A percentile compares a stretch with the other conserved stretches of the same genome.
Evolutionary conservation across 53 echinoderm and acorn worm genomes (phyloP).

Genomic region (Echinarachnius parma): DNA sequence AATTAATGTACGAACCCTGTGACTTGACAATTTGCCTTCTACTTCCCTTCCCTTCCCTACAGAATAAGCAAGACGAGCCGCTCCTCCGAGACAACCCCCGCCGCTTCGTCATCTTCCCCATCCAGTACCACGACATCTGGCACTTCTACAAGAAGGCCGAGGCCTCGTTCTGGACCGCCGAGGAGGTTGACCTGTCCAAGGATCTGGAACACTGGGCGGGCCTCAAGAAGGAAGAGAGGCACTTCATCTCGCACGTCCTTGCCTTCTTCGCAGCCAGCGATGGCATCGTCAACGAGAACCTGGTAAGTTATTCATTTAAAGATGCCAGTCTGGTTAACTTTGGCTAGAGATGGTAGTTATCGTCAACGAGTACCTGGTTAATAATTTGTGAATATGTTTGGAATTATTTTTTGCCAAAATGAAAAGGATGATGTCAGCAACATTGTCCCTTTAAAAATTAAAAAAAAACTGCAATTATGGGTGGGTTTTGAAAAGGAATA

Average conservation of each 20-base stretch:
- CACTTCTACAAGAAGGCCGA: constrained; percentile 97
- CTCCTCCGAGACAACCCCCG: constrained; percentile 80
- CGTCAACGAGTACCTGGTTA: too few species aligned
- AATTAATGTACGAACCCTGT: too few species aligned
- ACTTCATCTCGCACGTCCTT: constrained; percentile 92
- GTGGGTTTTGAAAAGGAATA: not conserved
- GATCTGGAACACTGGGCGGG: constrained; percentile 71
- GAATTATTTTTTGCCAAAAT: too few species aligned
- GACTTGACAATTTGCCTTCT: not conserved
- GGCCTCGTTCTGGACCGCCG: constrained; percentile 96
- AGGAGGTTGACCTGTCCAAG: constrained; percentile 90
- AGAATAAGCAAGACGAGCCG: constrained; percentile 74
- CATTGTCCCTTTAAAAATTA: too few species aligned
- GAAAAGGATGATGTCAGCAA: too few species aligned
- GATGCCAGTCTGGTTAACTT: too few species aligned
- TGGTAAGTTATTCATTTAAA: constrained; percentile 66
- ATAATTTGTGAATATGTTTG: too few species aligned
- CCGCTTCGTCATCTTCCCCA: constrained; percentile 91
- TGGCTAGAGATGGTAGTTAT: too few species aligned
- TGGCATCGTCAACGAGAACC: constrained; percentile 96
- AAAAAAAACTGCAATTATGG: too few species aligned
- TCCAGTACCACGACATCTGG: constrained; percentile 95
- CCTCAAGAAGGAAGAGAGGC: constrained; percentile 68
- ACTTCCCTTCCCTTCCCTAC: not conserved
- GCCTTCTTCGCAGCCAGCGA: constrained; percentile 99